Base-by-base conservation (phyloP, 2,113 vertebrate genomes). In the Atractosteus spatula region DNA sequence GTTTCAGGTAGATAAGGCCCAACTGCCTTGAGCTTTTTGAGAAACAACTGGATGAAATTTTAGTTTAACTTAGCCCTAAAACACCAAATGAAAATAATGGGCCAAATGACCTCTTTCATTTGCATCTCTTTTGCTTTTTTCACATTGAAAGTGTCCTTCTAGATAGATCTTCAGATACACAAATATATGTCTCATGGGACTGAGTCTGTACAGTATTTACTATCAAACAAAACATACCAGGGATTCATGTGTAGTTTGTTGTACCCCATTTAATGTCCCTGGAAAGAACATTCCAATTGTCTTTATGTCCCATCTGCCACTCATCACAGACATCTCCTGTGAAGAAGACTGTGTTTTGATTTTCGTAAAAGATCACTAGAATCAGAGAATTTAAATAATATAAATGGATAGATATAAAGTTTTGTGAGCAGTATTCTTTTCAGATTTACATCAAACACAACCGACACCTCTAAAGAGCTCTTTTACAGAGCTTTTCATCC, bases 191-290 rank as follows among this genome's bases (percentile, higher is more conserved):
- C 17, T 29, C 29, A 41, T 8, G 13, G 29, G 62, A 43, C 17
- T 43, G 41, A 41, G 29, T 29, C 29, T 65, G 16, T 65, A 12
- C 13, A 65, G 62, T 65, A 65, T 65, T 65, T 65, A 65, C 62
- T 2, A 10, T 8, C 62, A 65, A 65, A 43, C 29, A 3, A 41
- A 16, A 65, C 29, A 65, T n/a, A 10, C 29, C 17, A 65, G 62
- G 62, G 62, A 65, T 65, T 65, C 41, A 3, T 65, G 8, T 41
- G 62, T 65, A 65, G 17, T 65, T 65, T 65, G 13, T 65, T 65
- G 3, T 65, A 29, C 17, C 17, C 17, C 62, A 65, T 29, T 65
- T 10, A 65, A 17, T 65, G 17, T 65, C 62, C 62, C 62, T 65
- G 41, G 62, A 65, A 65, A 12, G 7, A 41, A 5, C 62, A 16